Evolutionary conservation across 2,113 vertebrate genomes (phyloP).

Genomic region (Motacilla tschutschensis): DNA sequence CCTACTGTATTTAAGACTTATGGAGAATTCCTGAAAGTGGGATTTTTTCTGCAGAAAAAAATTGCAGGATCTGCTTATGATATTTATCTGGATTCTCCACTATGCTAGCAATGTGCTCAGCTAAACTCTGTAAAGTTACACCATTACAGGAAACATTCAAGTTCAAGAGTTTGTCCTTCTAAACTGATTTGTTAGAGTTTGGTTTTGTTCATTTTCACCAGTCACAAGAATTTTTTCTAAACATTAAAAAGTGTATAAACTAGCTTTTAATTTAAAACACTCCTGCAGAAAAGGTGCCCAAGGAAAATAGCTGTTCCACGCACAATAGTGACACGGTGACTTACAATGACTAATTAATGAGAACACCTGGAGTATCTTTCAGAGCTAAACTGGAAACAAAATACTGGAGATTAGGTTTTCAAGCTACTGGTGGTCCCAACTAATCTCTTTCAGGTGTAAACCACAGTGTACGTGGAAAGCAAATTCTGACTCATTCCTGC

Average conservation of each 20-base stretch:
- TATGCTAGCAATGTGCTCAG: background rate
- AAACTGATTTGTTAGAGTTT: background rate
- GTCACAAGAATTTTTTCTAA: conserved; percentile 36
- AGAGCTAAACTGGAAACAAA: conserved; percentile 85
- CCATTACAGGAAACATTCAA: background rate
- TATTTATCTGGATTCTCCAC: background rate
- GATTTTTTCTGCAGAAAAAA: background rate
- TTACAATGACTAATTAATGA: conserved; percentile 77
- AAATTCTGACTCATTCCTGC: conserved; percentile 54
- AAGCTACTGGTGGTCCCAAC: conserved; percentile 86
- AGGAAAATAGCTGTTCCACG: conserved; percentile 53
- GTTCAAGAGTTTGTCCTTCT: background rate
- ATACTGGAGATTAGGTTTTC: conserved; percentile 87
- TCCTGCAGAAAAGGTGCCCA: conserved; percentile 47
- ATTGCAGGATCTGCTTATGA: background rate
- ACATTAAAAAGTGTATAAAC: conserved; percentile 48
- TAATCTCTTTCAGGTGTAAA: conserved; percentile 98
- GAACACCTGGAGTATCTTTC: conserved; percentile 90
- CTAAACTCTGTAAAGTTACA: background rate
- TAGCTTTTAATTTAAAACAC: conserved; percentile 74
- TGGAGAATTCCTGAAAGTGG: background rate
- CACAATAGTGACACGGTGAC: conserved; percentile 71
- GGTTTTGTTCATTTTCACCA: conserved; percentile 1
- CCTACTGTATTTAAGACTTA: background rate
- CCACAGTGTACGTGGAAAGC: conserved; percentile 61